Conservation (phyloP, 2,888 invertebrate genomes). For the Cotesia congregata region DNA sequence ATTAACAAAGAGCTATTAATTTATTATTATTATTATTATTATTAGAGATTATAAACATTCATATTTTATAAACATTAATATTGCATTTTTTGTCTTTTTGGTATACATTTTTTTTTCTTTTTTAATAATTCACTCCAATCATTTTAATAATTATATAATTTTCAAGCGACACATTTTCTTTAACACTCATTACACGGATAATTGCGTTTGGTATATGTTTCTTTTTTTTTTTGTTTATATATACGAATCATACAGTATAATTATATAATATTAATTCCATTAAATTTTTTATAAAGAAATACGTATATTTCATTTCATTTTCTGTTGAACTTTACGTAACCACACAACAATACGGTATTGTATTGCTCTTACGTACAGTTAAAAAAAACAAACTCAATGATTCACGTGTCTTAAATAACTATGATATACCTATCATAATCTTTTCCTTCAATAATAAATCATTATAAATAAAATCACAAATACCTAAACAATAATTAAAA, state of each 20-base stretch:
- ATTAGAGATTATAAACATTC: neutral
- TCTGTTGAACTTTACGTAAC: neutral
- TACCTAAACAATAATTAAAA: constrained; percentile 15
- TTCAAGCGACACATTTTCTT: constrained; percentile 18
- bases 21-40: neutral
- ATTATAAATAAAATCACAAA: constrained; percentile 22
- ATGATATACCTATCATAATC: neutral
- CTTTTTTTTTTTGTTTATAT: neutral
- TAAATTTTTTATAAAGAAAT: constrained; percentile 37
- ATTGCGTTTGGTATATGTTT: constrained; percentile 41
- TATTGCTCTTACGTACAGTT: constrained; percentile 27
- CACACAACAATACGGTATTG: constrained; percentile 21
- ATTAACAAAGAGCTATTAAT: neutral
- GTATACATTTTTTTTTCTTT: constrained; percentile 23
- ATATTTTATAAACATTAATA: constrained; percentile 42
- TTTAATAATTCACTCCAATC: constrained; percentile 37
- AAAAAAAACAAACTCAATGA: neutral
- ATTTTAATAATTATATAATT: constrained; percentile 27
- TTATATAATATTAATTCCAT: constrained; percentile 22
- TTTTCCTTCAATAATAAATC: neutral
- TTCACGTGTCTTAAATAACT: neutral
- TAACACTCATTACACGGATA: constrained; percentile 39
- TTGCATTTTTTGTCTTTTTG: constrained; percentile 33
- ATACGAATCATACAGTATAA: constrained; percentile 45
- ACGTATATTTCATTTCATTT: constrained; percentile 31